These are phyloP conservation scores for Entomyzon cyanotis DNA, from an alignment of 2,113 vertebrate species.

Conservation along the genomic window DNA sequence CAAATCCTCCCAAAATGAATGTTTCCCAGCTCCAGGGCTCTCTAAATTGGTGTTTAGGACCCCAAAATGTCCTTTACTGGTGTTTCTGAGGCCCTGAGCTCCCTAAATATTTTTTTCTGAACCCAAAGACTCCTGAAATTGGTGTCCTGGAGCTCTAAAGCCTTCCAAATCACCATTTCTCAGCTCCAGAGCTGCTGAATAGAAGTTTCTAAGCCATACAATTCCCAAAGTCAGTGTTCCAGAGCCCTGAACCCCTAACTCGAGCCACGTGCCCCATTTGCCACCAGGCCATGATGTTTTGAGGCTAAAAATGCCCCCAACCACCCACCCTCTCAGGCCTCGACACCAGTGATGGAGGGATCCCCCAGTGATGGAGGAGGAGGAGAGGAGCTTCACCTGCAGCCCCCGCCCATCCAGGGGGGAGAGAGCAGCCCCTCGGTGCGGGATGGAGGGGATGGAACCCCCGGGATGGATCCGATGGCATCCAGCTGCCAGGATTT, in stretches of 20 bases:
- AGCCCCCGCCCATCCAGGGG: background rate
- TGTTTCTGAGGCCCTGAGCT: background rate
- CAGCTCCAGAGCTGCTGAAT: background rate
- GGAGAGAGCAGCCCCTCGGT: accelerated
- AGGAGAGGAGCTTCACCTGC: background rate
- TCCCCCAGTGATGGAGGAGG: background rate
- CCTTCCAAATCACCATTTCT: background rate
- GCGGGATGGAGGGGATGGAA: accelerated
- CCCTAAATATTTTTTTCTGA: background rate
- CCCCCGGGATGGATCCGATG: background rate
- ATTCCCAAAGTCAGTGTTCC: background rate
- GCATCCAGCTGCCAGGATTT: background rate
- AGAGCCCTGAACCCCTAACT: background rate
- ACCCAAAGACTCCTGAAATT: background rate
- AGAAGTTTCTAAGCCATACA: background rate
- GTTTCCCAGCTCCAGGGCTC: background rate
- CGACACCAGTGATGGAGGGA: background rate
- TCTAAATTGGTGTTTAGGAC: background rate
- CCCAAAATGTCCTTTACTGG: background rate
- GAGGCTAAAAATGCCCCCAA: background rate
- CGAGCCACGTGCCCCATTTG: background rate
- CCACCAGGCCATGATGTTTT: background rate
- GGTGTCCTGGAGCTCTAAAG: background rate
- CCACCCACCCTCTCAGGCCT: too few species aligned
- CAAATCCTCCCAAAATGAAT: background rate